Percentiles rank a stretch among this genome's conserved stretches.
phyloP scores from a whole-genome alignment of 1,140 invertebrate genomes.

The Zaprionus camerounensis region DNA sequence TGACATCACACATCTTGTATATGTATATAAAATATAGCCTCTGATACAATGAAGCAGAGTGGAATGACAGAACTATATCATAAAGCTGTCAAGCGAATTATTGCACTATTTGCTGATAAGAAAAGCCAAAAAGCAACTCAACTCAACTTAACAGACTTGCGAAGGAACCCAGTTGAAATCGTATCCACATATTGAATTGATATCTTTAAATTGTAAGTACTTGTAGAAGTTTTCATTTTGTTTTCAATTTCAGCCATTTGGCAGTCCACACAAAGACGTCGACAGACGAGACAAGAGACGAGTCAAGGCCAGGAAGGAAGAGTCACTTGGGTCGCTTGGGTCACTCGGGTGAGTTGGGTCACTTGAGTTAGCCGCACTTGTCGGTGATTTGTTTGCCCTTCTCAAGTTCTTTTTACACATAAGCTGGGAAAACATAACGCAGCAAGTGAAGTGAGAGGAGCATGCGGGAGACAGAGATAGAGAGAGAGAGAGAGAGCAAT shows the following conservation, averaged over 20 bases:
- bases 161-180: neutral
- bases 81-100: neutral
- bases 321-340: neutral
- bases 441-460: neutral
- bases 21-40: neutral
- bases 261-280: neutral
- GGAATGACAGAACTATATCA: neutral
- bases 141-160: too few relatives aligned
- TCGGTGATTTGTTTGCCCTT: conserved; percentile 5
- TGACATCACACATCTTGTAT: too few relatives aligned
- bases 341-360: conserved; percentile 3
- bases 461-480: neutral
- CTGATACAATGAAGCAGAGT: neutral
- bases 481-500: neutral
- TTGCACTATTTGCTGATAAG: too few relatives aligned
- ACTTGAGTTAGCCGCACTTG: conserved; percentile 1
- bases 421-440: neutral
- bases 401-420: conserved; percentile 6
- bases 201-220: neutral
- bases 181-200: neutral
- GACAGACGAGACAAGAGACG: neutral
- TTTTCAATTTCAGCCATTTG: conserved; percentile 3
- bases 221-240: conserved; percentile 1
- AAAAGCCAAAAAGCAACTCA: too few relatives aligned
- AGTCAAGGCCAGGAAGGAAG: conserved; percentile 1